Percentiles rank a stretch among this genome's conserved stretches.
These are phyloP conservation scores for Etheostoma perlongum DNA, from an alignment of 2,797 vertebrate species.

Conservation along the genomic window DNA sequence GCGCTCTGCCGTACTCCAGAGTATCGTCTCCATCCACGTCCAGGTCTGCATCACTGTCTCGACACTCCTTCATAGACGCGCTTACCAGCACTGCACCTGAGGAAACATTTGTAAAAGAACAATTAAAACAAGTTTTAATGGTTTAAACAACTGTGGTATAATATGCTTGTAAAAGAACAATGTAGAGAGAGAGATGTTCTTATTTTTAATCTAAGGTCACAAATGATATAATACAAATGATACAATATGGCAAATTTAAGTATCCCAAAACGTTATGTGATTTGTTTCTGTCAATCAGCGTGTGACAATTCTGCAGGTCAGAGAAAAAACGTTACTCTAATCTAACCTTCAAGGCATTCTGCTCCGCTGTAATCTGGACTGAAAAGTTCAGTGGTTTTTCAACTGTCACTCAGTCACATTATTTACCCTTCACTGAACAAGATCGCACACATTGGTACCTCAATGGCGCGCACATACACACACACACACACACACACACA, in stretches of 20 bases:
- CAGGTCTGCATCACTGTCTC: slow-evolving; percentile 96
- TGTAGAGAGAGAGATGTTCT: background rate
- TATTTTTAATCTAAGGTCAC: slow-evolving; percentile 4
- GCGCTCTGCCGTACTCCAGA: slow-evolving; percentile 94
- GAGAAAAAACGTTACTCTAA: slow-evolving; percentile 45
- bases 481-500: background rate
- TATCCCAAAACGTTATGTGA: background rate
- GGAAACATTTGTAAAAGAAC: slow-evolving; percentile 30
- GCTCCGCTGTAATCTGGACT: slow-evolving; percentile 90
- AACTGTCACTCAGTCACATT: slow-evolving; percentile 96
- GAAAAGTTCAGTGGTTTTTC: slow-evolving; percentile 98
- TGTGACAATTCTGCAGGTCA: slow-evolving; percentile 57
- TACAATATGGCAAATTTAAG: background rate
- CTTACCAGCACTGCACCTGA: slow-evolving; percentile 91
- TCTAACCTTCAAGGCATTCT: slow-evolving; percentile 57
- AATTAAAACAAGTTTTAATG: background rate
- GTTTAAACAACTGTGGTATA: background rate
- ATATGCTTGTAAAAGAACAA: background rate
- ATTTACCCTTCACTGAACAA: slow-evolving; percentile 84
- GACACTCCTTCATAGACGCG: slow-evolving; percentile 91
- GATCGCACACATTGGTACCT: slow-evolving; percentile 60
- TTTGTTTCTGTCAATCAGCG: slow-evolving; percentile 31
- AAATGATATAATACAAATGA: too few species aligned
- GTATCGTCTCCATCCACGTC: slow-evolving; percentile 99
- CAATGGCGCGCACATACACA: background rate